Evolutionary conservation across 2,113 vertebrate genomes (phyloP).

Genomic region (Prochilodus magdalenae): DNA sequence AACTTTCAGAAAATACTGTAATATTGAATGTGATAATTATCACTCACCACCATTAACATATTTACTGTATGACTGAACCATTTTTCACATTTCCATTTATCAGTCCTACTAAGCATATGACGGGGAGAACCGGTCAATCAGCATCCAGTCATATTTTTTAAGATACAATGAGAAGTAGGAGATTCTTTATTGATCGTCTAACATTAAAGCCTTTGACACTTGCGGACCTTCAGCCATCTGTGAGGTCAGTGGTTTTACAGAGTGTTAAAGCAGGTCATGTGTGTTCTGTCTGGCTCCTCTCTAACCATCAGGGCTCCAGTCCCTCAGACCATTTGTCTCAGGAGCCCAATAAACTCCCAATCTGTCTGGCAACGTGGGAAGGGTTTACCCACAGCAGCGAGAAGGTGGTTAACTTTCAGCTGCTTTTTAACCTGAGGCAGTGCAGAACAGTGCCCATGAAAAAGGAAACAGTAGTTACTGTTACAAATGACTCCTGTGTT

Average conservation of each 20-base stretch:
- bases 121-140: no score
- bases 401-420: not conserved
- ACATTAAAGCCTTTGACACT: not conserved
- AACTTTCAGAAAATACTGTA: no score
- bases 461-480: not conserved
- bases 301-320: slow-evolving; percentile 3
- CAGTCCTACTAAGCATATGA: no score
- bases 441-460: not conserved
- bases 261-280: slow-evolving; percentile 8
- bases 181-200: not conserved
- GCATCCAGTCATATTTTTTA: no score
- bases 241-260: slow-evolving; percentile 24
- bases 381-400: not conserved
- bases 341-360: slow-evolving; percentile 36
- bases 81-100: no score
- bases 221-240: not conserved
- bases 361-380: slow-evolving; percentile 24
- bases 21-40: no score
- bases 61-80: no score
- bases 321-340: slow-evolving; percentile 44
- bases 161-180: not conserved
- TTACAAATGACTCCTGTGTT: no score
- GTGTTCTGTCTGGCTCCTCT: slow-evolving; percentile 28
- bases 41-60: no score
- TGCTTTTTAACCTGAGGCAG: slow-evolving; percentile 3